These are phyloP conservation scores for Automeris io DNA, from an alignment of 2,888 invertebrate species.

Conservation along the genomic window DNA sequence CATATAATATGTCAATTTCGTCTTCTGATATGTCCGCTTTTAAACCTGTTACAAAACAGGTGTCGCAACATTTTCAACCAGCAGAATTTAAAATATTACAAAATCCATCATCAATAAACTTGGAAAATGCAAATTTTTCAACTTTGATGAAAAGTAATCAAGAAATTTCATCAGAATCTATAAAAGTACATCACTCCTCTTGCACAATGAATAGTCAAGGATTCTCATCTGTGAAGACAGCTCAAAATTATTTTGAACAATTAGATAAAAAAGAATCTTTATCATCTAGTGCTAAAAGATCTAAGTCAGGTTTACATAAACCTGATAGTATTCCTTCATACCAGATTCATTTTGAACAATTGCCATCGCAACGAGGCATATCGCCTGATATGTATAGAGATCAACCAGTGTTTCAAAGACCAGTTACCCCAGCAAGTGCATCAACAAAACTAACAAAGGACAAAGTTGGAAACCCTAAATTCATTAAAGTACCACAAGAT, in stretches of 20 bases:
- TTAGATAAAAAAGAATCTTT: slow-evolving; percentile 55
- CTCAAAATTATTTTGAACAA: slow-evolving; percentile 61
- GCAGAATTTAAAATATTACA: slow-evolving; percentile 39
- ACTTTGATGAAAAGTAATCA: slow-evolving; percentile 31
- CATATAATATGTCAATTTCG: slow-evolving; percentile 54
- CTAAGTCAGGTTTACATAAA: slow-evolving; percentile 77
- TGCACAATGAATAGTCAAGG: slow-evolving; percentile 38
- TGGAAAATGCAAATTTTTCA: slow-evolving; percentile 43
- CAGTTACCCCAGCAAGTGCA: slow-evolving; percentile 60
- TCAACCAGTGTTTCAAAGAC: slow-evolving; percentile 55
- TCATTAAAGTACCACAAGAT: slow-evolving; percentile 16
- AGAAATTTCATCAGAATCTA: slow-evolving; percentile 44
- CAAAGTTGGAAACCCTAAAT: slow-evolving; percentile 39
- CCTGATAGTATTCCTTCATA: slow-evolving; percentile 80
- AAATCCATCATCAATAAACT: slow-evolving; percentile 43
- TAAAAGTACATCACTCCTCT: slow-evolving; percentile 39
- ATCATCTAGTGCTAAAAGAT: slow-evolving; percentile 46
- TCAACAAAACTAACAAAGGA: slow-evolving; percentile 49
- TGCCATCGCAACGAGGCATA: slow-evolving; percentile 76
- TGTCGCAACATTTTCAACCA: slow-evolving; percentile 52
- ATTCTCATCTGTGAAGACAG: slow-evolving; percentile 53
- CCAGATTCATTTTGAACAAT: slow-evolving; percentile 78
- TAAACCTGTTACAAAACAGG: slow-evolving; percentile 66
- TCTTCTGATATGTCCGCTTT: slow-evolving; percentile 58
- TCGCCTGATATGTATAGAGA: slow-evolving; percentile 73